Conservation (phyloP, 92 coral and sea anemone genomes). For the Heliopora coerulea region DNA sequence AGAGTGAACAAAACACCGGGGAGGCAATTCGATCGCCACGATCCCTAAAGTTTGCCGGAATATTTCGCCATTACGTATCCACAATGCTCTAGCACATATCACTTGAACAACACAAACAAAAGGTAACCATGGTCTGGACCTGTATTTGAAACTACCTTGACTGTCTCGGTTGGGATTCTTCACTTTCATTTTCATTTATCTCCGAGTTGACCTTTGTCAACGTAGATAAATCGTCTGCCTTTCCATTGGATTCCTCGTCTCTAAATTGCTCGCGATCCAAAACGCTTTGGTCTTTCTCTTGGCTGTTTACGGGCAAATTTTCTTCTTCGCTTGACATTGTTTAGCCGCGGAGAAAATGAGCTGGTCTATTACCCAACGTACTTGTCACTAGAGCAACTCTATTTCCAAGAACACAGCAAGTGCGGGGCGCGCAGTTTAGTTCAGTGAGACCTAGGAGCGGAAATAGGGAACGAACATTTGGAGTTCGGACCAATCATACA, state of each 20-base stretch:
- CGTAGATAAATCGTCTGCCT: conserved; percentile 18
- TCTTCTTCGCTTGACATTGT: conserved; percentile 36
- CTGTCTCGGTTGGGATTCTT: background rate
- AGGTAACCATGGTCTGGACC: background rate
- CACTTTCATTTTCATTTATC: background rate
- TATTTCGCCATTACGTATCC: background rate
- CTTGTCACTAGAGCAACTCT: background rate
- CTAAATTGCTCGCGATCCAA: conserved; percentile 8
- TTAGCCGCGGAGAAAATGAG: conserved; percentile 2
- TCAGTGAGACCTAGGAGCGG: background rate
- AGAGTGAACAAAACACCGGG: background rate
- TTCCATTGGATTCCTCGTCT: background rate
- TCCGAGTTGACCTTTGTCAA: background rate
- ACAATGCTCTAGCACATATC: background rate
- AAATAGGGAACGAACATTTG: conserved; percentile 6
- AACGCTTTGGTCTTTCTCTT: background rate
- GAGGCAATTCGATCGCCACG: background rate
- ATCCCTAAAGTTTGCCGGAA: background rate
- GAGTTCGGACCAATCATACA: conserved; percentile 23
- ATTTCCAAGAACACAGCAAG: background rate
- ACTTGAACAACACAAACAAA: background rate
- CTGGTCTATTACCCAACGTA: background rate
- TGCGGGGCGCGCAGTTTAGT: background rate
- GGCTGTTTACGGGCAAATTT: background rate
- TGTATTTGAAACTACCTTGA: conserved; percentile 21